Percentiles rank a stretch among this genome's conserved stretches.
Evolutionary conservation across 2,113 vertebrate species (phyloP).

Genomic region (Cololabis saira): DNA sequence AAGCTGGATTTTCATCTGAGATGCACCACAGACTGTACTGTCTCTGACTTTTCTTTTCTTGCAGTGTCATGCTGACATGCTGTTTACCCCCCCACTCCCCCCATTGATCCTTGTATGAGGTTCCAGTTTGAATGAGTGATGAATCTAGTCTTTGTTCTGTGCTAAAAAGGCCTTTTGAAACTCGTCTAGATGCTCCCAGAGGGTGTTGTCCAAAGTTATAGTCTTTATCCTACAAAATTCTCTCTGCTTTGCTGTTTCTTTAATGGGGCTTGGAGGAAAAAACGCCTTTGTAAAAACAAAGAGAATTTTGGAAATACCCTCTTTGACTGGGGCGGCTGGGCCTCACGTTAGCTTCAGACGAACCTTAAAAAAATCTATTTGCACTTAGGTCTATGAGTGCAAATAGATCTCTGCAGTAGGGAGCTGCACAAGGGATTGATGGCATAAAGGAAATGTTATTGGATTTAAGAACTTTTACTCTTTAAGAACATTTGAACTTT

Average conservation of each 20-base stretch:
- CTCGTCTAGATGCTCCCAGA: not conserved
- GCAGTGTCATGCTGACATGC: not conserved
- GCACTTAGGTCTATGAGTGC: not conserved
- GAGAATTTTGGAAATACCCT: not conserved
- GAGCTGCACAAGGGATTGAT: not conserved
- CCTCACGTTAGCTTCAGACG: not conserved
- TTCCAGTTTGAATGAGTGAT: not conserved
- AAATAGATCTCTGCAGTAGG: not conserved
- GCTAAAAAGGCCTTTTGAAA: not conserved
- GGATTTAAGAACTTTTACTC: too few relatives aligned
- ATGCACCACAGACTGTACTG: not conserved
- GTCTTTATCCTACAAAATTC: not conserved
- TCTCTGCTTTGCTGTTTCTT: not conserved
- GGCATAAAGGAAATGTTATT: too few relatives aligned
- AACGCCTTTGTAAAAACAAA: not conserved
- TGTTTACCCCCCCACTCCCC: too few relatives aligned
- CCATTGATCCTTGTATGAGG: not conserved
- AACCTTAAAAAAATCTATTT: slow-evolving; percentile 1
- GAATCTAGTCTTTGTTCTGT: slow-evolving; percentile 1
- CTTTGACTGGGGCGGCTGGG: not conserved
- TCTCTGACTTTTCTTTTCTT: too few relatives aligned
- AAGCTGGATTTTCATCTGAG: slow-evolving; percentile 83
- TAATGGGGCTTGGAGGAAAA: not conserved
- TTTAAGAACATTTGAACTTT: too few relatives aligned
- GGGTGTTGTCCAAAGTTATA: not conserved